These are phyloP conservation scores for Eonycteris spelaea DNA, from an alignment of 2,113 vertebrate genomes.

Conservation along the genomic window DNA sequence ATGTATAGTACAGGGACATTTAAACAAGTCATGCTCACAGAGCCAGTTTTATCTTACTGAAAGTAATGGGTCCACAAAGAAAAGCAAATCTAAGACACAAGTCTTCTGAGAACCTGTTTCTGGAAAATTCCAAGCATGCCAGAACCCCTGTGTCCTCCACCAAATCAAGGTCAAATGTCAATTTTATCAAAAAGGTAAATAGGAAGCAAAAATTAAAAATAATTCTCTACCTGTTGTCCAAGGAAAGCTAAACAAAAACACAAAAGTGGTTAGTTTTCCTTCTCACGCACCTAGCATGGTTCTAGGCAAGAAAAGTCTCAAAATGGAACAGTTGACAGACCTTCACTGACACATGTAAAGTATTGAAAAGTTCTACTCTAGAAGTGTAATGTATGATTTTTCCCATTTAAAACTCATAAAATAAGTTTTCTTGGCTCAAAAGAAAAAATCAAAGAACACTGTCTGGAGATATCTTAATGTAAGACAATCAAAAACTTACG, in stretches of 20 bases:
- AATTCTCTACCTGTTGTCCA: conserved; percentile 55
- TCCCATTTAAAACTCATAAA: neutral
- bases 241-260: conserved; percentile 52
- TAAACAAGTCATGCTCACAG: neutral
- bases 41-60: too few species aligned
- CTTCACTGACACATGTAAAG: too few species aligned
- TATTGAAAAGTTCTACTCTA: rapidly evolving
- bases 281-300: neutral
- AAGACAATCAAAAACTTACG: too few species aligned
- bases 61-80: neutral
- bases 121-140: neutral
- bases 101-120: rapidly evolving
- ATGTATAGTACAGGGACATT: rapidly evolving
- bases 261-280: neutral
- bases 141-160: neutral
- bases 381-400: neutral
- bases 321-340: neutral
- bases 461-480: neutral
- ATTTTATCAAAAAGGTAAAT: neutral
- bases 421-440: neutral
- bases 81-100: neutral
- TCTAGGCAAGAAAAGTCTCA: neutral
- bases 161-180: neutral
- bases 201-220: neutral
- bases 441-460: neutral